phyloP scores from a whole-genome alignment of 2,888 invertebrate species.

The Polymixis flavicincta region DNA sequence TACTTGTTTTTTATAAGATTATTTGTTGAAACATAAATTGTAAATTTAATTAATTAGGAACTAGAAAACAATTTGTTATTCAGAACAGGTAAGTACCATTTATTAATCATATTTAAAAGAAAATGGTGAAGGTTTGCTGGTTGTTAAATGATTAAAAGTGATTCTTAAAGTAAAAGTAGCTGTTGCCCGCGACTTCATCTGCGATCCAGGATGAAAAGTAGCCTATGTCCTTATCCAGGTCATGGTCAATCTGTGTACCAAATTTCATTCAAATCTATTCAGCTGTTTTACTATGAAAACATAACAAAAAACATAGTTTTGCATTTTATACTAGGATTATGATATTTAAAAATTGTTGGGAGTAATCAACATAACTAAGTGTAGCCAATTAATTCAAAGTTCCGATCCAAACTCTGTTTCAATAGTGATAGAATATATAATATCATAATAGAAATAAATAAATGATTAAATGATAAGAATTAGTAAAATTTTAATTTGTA shows the following conservation, averaged over 20 bases:
- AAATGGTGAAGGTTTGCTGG: too few species aligned
- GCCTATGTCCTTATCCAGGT: too few species aligned
- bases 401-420: not conserved
- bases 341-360: not conserved
- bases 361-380: not conserved
- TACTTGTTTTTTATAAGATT: not conserved
- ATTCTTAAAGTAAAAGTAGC: not conserved
- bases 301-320: too few species aligned
- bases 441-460: too few species aligned
- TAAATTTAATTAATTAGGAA: not conserved
- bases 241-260: too few species aligned
- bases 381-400: not conserved
- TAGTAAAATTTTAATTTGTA: not conserved
- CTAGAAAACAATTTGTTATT: not conserved
- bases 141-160: not conserved
- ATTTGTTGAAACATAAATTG: not conserved
- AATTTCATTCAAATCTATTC: too few species aligned
- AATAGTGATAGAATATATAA: too few species aligned
- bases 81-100: fast-evolving
- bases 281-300: too few species aligned
- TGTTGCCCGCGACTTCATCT: too few species aligned
- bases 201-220: too few species aligned
- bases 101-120: too few species aligned
- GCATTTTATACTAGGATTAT: not conserved
- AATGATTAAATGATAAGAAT: not conserved